Conservation (phyloP, 1,140 invertebrate species). For the Daktulosphaira vitifoliae region DNA sequence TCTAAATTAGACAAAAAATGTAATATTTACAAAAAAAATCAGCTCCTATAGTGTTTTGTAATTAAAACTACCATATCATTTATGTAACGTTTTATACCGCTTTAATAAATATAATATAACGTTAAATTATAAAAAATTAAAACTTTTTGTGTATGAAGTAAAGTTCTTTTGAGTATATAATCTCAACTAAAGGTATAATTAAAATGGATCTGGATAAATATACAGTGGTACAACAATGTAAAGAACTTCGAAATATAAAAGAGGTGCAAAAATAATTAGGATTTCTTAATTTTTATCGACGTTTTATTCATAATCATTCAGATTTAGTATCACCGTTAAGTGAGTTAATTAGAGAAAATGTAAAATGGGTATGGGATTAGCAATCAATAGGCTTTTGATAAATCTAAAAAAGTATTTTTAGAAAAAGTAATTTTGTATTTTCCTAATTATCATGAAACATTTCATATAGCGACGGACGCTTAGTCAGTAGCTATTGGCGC, state of each 20-base stretch:
- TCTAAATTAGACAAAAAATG: too few species aligned
- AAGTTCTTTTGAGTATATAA: neutral
- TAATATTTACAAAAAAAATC: too few species aligned
- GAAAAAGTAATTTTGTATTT: conserved; percentile 34
- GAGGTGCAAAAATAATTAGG: neutral
- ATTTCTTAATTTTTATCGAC: neutral
- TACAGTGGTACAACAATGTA: neutral
- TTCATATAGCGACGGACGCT: neutral
- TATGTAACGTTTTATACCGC: neutral
- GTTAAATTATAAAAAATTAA: neutral
- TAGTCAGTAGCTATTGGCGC: neutral
- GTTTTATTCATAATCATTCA: neutral
- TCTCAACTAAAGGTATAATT: neutral
- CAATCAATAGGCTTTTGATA: neutral
- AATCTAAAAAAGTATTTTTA: neutral
- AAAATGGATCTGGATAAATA: neutral
- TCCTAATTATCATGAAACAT: neutral
- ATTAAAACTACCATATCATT: too few species aligned
- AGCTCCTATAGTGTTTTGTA: too few species aligned
- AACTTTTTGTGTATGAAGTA: neutral
- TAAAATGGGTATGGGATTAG: neutral
- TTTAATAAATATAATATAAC: neutral
- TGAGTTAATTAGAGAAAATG: neutral
- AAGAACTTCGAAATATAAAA: neutral
- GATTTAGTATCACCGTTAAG: neutral